A percentile compares a stretch with the other conserved stretches of the same genome.
Evolutionary conservation across 1,140 invertebrate species (phyloP).

Genomic region (Musca domestica): DNA sequence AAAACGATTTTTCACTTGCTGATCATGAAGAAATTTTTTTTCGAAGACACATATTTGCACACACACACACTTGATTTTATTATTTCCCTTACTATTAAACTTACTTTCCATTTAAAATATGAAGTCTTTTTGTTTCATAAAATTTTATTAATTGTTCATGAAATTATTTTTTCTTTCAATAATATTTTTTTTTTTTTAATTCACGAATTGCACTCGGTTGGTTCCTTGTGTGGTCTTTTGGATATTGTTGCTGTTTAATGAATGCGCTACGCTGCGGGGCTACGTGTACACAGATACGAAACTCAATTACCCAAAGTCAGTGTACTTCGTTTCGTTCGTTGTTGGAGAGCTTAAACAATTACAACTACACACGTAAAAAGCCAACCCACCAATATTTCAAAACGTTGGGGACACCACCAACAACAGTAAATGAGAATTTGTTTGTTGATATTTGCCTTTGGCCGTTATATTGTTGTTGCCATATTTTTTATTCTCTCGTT

Average conservation of each 20-base stretch:
- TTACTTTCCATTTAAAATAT: not conserved
- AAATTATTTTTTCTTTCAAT: too few species aligned
- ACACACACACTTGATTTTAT: too few species aligned
- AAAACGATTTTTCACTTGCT: too few species aligned
- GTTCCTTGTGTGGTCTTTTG: not conserved
- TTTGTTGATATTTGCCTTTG: not conserved
- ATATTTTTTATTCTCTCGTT: too few species aligned
- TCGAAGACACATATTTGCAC: too few species aligned
- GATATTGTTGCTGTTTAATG: constrained; percentile 11
- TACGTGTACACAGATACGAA: constrained; percentile 18
- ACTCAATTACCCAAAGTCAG: constrained; percentile 14
- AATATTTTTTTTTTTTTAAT: not conserved
- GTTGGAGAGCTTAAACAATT: constrained; percentile 4
- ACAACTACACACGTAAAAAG: constrained; percentile 8
- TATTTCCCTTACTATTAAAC: too few species aligned
- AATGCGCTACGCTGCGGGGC: not conserved
- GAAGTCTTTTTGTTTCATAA: not conserved
- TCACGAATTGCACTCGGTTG: constrained; percentile 5
- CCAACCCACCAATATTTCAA: not conserved
- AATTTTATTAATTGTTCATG: too few species aligned
- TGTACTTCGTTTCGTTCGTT: too few species aligned
- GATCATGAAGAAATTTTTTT: too few species aligned
- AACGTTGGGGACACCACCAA: not conserved
- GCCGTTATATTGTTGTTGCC: too few species aligned
- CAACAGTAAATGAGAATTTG: not conserved